Base-by-base conservation (phyloP, 2,888 invertebrate genomes). In the Ophraella communa region DNA sequence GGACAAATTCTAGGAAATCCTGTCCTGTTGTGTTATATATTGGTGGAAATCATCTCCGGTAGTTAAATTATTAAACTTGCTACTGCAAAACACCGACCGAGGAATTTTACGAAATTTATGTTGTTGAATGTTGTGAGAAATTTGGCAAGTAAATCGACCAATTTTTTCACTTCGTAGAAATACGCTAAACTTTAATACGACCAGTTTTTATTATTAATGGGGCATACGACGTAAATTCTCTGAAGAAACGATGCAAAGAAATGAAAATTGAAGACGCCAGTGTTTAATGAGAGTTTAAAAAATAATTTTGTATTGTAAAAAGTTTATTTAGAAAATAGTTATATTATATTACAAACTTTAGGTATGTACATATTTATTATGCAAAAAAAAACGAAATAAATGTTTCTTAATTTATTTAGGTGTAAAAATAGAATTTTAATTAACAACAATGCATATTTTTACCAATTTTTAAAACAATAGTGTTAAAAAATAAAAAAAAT, bases 31-130 rank as follows among this genome's bases (percentile, higher is more conserved):
- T n/a, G n/a, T 4, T 4, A 7, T 35, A 10, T 20, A 49, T 49
- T 18, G 8, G 4, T 18, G 39, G 49, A 17, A 58, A 49, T 49
- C 58, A 21, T 45, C 45, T 45, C 1, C 21, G 49, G 17, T 17
- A 17, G 58, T 47, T 58, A 60, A 64, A 64, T 59, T 59, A 64
- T 64, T 53, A 51, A 57, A 64, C 53, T 56, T 56, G 58, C 64
- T 64, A 64, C 64, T 52, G 60, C 24, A n/a, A n/a, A n/a, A 39
- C 47, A 52, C 35, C 35, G 17, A 52, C 35, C 35, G 17, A 14
- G 0, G 35, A 3, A 39, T 23, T 7, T 18, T 11, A 45, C 3
- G 21, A 45, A 63, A 57, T 63, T 63, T 57, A 63, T 63, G 57
- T 23, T 10, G 27, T 53, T 45, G 57, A 51, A 44, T 27, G 55